Conservation (phyloP, 2,888 invertebrate genomes). For the Globia sparganii region DNA sequence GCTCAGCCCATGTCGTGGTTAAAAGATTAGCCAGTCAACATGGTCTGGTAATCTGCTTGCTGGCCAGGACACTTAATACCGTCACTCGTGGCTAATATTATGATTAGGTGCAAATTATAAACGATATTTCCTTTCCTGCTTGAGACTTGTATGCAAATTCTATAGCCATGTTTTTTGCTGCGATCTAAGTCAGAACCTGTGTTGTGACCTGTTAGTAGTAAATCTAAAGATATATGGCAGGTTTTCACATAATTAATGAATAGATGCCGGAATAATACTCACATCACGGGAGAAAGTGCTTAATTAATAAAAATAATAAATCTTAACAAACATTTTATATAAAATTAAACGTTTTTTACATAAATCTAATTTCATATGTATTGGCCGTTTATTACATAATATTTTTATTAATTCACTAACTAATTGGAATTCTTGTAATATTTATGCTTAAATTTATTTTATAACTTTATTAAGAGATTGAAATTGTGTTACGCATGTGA, state of each 20-base stretch:
- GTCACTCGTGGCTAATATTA: neutral
- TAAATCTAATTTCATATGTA: slow-evolving; percentile 39
- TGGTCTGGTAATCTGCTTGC: neutral
- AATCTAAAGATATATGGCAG: slow-evolving; percentile 8
- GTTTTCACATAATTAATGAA: slow-evolving; percentile 41
- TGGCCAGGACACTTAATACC: neutral
- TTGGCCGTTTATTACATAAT: slow-evolving; percentile 29
- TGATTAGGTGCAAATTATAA: neutral
- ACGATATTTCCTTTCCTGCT: slow-evolving; percentile 11
- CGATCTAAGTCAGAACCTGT: neutral
- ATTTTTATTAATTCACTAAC: neutral
- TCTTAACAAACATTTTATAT: neutral
- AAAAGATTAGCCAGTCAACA: neutral
- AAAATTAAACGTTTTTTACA: slow-evolving; percentile 19
- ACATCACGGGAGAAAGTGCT: slow-evolving; percentile 34
- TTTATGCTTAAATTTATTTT: slow-evolving; percentile 33
- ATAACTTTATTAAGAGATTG: slow-evolving; percentile 1
- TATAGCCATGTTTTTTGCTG: slow-evolving; percentile 23
- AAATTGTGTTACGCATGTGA: slow-evolving; percentile 15
- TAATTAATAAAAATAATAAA: slow-evolving; percentile 29
- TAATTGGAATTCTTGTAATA: neutral
- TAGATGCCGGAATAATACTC: slow-evolving; percentile 12
- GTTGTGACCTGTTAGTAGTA: neutral
- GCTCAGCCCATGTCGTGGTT: neutral
- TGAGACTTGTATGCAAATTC: slow-evolving; percentile 24